Evolutionary conservation across 2,888 invertebrate species (phyloP).

Genomic region (Hydroisotoma schaefferi): DNA sequence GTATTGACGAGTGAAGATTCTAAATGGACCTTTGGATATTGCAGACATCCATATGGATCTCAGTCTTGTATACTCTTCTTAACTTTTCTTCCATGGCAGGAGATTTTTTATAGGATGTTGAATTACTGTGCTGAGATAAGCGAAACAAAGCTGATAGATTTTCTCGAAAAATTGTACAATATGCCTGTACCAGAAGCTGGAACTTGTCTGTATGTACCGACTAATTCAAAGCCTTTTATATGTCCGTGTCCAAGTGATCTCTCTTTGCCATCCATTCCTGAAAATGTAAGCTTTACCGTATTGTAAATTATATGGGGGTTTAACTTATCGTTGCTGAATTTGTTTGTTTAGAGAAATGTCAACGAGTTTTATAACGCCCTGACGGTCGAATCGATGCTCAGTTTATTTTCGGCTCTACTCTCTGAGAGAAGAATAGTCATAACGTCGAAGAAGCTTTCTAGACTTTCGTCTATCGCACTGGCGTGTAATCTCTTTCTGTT

Average conservation of each 20-base stretch:
- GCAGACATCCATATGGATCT: constrained; percentile 87
- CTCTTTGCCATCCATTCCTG: constrained; percentile 88
- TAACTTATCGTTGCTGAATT: constrained; percentile 1
- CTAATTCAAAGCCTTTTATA: constrained; percentile 58
- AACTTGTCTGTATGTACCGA: constrained; percentile 60
- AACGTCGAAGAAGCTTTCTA: constrained; percentile 80
- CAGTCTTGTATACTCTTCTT: constrained; percentile 78
- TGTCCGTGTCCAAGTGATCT: constrained; percentile 74
- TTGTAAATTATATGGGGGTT: constrained; percentile 2
- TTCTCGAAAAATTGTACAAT: constrained; percentile 66
- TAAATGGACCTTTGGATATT: constrained; percentile 96
- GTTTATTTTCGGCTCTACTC: constrained; percentile 90
- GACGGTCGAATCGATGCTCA: constrained; percentile 89
- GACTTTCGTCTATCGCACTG: constrained; percentile 88
- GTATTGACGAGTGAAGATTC: constrained; percentile 91
- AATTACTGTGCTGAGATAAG: constrained; percentile 63
- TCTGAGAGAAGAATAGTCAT: constrained; percentile 91
- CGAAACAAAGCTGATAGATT: constrained; percentile 59
- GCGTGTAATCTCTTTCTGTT: constrained; percentile 91
- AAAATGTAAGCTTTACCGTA: constrained; percentile 70
- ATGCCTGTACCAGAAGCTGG: constrained; percentile 68
- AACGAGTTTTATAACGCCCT: constrained; percentile 98
- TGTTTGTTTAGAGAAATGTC: constrained; percentile 71
- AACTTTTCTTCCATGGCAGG: constrained; percentile 94
- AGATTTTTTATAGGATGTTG: constrained; percentile 85